phyloP scores from a whole-genome alignment of 2,888 invertebrate genomes.

The Lycophotia porphyrea region DNA sequence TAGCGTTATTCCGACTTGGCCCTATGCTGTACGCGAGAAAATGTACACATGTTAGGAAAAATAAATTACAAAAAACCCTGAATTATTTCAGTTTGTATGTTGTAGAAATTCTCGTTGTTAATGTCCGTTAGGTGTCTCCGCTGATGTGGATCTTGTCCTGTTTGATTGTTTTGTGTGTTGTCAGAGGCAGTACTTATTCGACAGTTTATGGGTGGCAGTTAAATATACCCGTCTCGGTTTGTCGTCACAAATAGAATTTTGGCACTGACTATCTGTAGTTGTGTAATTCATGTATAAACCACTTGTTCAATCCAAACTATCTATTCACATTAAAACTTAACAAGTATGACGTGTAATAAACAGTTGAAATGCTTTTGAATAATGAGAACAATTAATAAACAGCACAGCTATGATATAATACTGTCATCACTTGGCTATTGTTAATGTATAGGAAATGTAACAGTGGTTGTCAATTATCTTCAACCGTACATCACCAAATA shows the following conservation, averaged over 20 bases:
- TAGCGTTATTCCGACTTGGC: constrained; percentile 37
- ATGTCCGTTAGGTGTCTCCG: constrained; percentile 21
- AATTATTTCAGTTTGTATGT: constrained; percentile 15
- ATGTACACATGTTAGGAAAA: constrained; percentile 13
- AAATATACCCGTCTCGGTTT: constrained; percentile 90
- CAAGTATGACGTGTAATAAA: constrained; percentile 67
- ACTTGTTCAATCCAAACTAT: constrained; percentile 86
- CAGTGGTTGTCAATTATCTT: constrained; percentile 21
- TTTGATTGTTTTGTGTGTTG: constrained; percentile 72
- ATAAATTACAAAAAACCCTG: background rate
- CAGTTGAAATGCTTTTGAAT: constrained; percentile 57
- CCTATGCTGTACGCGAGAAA: constrained; percentile 22
- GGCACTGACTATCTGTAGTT: constrained; percentile 89
- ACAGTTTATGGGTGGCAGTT: constrained; percentile 90
- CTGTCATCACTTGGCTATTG: constrained; percentile 22
- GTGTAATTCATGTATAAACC: constrained; percentile 89
- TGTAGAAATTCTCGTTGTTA: constrained; percentile 8
- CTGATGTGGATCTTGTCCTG: constrained; percentile 38
- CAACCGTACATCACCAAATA: background rate
- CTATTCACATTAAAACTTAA: constrained; percentile 76
- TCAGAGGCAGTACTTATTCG: constrained; percentile 84
- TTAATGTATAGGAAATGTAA: constrained; percentile 29
- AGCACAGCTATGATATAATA: constrained; percentile 24
- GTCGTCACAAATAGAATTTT: constrained; percentile 90
- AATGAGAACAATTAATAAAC: constrained; percentile 33